A percentile compares a stretch with the other conserved stretches of the same genome.
These are phyloP conservation scores for Calliopsis andreniformis DNA, from an alignment of 1,140 invertebrate genomes.

Conservation along the genomic window DNA sequence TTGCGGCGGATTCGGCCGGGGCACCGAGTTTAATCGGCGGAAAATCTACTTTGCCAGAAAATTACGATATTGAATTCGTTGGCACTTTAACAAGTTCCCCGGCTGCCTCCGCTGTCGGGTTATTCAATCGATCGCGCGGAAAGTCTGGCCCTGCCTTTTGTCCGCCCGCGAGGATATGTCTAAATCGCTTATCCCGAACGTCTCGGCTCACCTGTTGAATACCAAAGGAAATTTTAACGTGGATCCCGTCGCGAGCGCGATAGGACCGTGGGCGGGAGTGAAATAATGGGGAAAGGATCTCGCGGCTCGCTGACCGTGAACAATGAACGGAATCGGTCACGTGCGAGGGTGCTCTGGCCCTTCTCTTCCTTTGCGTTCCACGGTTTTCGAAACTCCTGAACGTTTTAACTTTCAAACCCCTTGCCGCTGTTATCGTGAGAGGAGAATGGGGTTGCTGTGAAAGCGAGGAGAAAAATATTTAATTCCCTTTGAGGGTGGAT, in stretches of 20 bases:
- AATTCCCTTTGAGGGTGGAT: no score
- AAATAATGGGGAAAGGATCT: constrained; percentile 39
- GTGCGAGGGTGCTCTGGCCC: not conserved
- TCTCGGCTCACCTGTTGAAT: constrained; percentile 57
- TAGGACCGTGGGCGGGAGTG: not conserved
- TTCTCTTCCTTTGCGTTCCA: not conserved
- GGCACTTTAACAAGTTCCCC: constrained; percentile 49
- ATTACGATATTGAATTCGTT: constrained; percentile 55
- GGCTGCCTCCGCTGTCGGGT: no score
- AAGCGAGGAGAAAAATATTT: no score
- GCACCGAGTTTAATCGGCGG: constrained; percentile 34
- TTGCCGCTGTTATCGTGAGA: no score
- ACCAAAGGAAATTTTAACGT: constrained; percentile 40
- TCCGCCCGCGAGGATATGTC: constrained; percentile 40
- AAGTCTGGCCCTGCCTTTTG: constrained; percentile 37
- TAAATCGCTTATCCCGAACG: constrained; percentile 53
- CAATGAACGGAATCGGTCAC: constrained; percentile 45
- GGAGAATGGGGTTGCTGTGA: no score
- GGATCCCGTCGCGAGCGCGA: constrained; percentile 23
- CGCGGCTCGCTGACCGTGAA: constrained; percentile 34
- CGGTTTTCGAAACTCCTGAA: not conserved
- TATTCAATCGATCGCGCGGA: constrained; percentile 26
- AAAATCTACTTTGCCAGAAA: constrained; percentile 52
- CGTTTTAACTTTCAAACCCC: not conserved
- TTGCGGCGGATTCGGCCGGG: not conserved